Evolutionary conservation across 2,113 vertebrate species (phyloP).

Genomic region (Meriones unguiculatus): DNA sequence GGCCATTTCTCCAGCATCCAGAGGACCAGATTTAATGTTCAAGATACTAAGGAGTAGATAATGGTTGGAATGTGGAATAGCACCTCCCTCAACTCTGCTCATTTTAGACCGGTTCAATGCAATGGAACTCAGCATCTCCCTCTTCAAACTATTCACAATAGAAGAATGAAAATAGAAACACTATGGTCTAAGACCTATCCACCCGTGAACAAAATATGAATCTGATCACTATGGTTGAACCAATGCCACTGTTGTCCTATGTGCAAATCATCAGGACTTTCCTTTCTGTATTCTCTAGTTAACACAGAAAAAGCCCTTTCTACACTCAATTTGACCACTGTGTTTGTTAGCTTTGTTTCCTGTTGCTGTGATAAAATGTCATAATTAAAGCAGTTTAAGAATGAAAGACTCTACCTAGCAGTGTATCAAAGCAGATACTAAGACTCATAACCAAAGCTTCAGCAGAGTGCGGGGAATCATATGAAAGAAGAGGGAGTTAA

Average conservation of each 20-base stretch:
- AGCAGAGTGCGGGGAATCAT: too few species aligned
- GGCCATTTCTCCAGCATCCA: not conserved
- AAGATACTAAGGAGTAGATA: not conserved
- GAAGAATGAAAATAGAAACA: not conserved
- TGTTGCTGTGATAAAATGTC: not conserved
- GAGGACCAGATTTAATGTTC: not conserved
- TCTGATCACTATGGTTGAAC: not conserved
- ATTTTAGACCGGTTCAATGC: not conserved
- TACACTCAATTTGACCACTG: not conserved
- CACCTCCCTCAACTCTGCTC: not conserved
- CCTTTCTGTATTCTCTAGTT: not conserved
- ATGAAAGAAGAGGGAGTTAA: too few species aligned
- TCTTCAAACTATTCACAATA: not conserved
- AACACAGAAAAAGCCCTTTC: not conserved
- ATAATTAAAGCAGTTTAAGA: not conserved
- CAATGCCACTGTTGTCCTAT: not conserved
- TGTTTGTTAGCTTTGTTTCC: not conserved
- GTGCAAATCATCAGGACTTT: fast-evolving
- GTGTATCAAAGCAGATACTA: too few species aligned
- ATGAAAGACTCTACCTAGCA: too few species aligned
- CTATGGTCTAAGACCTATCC: not conserved
- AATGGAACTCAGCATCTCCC: not conserved
- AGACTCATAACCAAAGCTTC: too few species aligned
- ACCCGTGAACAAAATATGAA: not conserved
- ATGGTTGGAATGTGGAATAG: not conserved